These are phyloP conservation scores for Dendrocincla fuliginosa DNA, from an alignment of 2,797 vertebrate genomes.

Conservation along the genomic window DNA sequence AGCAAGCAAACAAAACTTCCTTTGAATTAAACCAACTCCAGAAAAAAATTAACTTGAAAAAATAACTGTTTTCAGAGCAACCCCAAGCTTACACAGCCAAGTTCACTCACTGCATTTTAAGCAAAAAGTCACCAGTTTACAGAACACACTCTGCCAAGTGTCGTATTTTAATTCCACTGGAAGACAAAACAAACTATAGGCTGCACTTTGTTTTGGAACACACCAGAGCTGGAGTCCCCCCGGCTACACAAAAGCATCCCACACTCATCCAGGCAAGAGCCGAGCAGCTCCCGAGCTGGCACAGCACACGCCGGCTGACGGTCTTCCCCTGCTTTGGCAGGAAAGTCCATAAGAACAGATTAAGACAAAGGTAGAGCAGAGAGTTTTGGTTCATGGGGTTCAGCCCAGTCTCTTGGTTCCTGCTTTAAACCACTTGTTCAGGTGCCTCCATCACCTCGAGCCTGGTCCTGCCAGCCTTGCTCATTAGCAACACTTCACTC, in stretches of 20 bases:
- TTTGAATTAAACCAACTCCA: slow-evolving; percentile 27
- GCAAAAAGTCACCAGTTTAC: background rate
- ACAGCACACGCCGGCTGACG: rapidly evolving
- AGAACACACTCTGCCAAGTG: background rate
- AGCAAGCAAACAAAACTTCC: slow-evolving; percentile 38
- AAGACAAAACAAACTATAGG: slow-evolving; percentile 45
- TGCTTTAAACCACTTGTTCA: background rate
- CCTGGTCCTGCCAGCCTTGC: background rate
- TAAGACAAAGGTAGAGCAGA: background rate
- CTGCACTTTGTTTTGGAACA: slow-evolving; percentile 21
- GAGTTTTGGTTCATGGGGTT: background rate
- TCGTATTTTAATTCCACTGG: background rate
- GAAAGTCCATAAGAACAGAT: background rate
- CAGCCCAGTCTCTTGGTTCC: background rate
- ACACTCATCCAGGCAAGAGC: background rate
- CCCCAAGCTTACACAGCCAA: background rate
- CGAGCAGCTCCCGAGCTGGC: background rate
- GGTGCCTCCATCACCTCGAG: background rate
- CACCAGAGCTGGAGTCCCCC: background rate
- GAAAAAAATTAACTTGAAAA: slow-evolving; percentile 37
- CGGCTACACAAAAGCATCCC: background rate
- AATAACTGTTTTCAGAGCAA: slow-evolving; percentile 12
- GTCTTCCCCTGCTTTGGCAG: background rate
- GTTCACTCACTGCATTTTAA: background rate
- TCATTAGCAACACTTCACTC: slow-evolving; percentile 57